Evolutionary conservation across 2,113 vertebrate species (phyloP), one percentile per base, ranked within the genome.

Genomic region (Lepisosteus osseus): DNA sequence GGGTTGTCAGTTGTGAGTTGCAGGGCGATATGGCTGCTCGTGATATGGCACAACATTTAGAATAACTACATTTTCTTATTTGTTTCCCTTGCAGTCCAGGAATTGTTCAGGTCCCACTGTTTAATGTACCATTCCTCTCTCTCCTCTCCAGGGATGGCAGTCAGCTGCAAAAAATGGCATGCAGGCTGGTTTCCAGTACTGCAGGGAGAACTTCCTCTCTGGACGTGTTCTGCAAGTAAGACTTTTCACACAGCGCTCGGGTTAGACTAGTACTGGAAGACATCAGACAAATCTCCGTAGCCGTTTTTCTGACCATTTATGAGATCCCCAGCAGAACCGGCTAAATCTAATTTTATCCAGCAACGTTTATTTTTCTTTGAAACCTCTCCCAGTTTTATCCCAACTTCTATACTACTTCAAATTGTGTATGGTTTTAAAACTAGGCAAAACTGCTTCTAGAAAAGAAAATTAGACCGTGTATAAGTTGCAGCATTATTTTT

Each of bases 181-280:
- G 75, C 90, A 86, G 47, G 89, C 94, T 2, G 89, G 94, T 71
- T 95, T 86, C 68, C 83, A 65, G 71, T 99, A 95, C 89, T 98
- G 96, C 90, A 93, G 92, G 79, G 90, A 97, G 57, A 98, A 98
- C 86, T 99, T 99, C 42, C 85, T 99, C 78, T 99, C 97, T 0
- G 90, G 86, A 75, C 92, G 94, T 75, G 90, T 93, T 45, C 87
- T 99, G 76, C 97, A 98, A 92, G 97, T 95, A 74, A 81, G 80
- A 3, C 69, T 14, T 66, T 2, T 13, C 14, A 61, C 6, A 11
- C 13, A 17, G 15, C 70, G 45, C 17, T 75, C 3, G 17, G 45
- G 13, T 15, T 4, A 61, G 5, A 6, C 44, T 43, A 71, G 40
- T 61, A 43, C 29, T 59, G 45, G 17, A 14, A 56, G 7, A 56